Evolutionary conservation across 2,797 vertebrate genomes (phyloP).

Genomic region (Petrocephalus sullivani): DNA sequence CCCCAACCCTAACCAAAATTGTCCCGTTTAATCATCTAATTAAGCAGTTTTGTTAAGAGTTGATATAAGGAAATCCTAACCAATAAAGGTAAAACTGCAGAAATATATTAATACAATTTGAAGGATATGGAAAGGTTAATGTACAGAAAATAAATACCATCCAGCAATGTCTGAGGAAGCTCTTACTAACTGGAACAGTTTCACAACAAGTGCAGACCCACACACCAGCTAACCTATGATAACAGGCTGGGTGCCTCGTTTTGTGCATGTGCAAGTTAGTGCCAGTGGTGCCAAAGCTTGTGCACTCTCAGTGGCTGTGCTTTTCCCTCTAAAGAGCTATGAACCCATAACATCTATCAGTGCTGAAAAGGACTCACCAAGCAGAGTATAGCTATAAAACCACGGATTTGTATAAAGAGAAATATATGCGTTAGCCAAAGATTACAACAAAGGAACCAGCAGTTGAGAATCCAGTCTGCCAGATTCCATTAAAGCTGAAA

Average conservation of each 20-base stretch:
- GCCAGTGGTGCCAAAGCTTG: not conserved
- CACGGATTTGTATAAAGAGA: not conserved
- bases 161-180: constrained; percentile 21
- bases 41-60: not conserved
- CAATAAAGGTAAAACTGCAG: not conserved
- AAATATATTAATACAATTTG: not conserved
- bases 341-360: not conserved
- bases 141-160: constrained; percentile 10
- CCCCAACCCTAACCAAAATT: not conserved
- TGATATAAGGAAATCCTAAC: not conserved
- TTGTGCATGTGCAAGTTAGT: not conserved
- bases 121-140: not conserved
- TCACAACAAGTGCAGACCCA: not conserved
- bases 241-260: not conserved
- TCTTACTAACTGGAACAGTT: not conserved
- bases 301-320: not conserved
- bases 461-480: constrained; percentile 17
- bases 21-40: not conserved
- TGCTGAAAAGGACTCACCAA: not conserved
- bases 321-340: not conserved
- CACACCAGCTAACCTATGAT: not conserved
- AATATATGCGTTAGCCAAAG: not conserved
- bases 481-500: constrained; percentile 25
- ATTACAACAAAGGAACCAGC: not conserved
- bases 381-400: not conserved